Evolutionary conservation across 2,888 invertebrate species (phyloP), one percentile per base, ranked within the genome.

Genomic region (Oxystoma pomonae): DNA sequence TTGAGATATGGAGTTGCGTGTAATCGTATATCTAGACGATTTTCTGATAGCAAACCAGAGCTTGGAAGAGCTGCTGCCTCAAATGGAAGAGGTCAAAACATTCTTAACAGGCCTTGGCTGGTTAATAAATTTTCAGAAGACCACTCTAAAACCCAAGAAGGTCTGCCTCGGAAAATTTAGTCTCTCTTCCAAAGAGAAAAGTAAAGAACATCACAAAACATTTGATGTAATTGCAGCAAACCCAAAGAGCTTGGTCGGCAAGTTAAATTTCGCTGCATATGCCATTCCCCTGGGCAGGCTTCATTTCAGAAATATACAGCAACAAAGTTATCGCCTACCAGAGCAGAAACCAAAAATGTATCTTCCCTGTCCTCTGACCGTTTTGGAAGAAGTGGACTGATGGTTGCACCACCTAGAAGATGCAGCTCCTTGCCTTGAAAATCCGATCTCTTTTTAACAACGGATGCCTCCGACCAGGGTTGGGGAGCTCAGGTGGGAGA

Each of bases 201-300:
- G n/a, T n/a, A n/a, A n/a, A n/a, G n/a, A n/a, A n/a, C n/a, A n/a
- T n/a, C n/a, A n/a, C n/a, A n/a, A n/a, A 60, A 18, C 60, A 62
- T 22, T 50, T 64, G 16, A 7, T 0, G 20, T 16, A 55, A 18
- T 53, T 62, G 5, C 20, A 59, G 9, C 18, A 17, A 2, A 19
- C 5, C 57, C 53, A 17, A 53, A 53, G n/a, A 17, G 53, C 57
- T 17, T 66, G 17, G 18, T 66, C 17, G 65, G 65, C 21, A 68
- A 62, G 22, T 21, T 68, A 16, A 65, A 63, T 57, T 67, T 65
- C 55, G 68, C 64, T 12, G 20, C 59, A 20, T 62, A 65, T 35
- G 60, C 55, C n/a, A 57, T 67, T n/a, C 66, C 66, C 0, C 50
- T 62, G 20, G 65, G 65, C 16, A 62, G 67, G 17, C 60, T 67